Conservation (phyloP, 2,113 vertebrate species). For the Mobula hypostoma region DNA sequence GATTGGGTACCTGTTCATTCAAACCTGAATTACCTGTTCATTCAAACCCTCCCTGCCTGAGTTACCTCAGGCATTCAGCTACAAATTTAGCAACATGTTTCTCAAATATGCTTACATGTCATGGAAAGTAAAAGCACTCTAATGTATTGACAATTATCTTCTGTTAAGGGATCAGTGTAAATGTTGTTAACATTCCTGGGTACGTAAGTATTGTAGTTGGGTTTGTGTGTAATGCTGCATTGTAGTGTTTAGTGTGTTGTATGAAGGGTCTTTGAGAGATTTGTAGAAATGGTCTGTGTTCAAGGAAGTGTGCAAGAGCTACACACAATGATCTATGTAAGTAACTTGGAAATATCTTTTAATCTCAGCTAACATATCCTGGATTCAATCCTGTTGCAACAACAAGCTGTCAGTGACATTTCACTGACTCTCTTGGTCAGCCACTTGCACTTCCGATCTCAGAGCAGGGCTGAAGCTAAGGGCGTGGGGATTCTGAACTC, state of each 20-base stretch:
- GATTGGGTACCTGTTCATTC: background rate
- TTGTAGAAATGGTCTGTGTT: background rate
- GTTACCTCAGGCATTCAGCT: background rate
- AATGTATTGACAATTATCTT: background rate
- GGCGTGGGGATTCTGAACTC: constrained; percentile 46
- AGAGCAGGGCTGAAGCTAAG: background rate
- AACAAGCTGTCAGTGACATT: background rate
- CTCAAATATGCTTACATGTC: background rate
- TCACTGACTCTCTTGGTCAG: background rate
- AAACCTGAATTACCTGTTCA: background rate
- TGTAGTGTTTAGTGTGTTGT: background rate
- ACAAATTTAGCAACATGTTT: background rate
- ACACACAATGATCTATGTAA: background rate
- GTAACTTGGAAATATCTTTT: background rate
- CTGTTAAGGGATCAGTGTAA: background rate
- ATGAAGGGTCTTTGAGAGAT: too few species aligned
- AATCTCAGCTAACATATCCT: background rate
- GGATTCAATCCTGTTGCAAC: background rate
- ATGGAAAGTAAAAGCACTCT: background rate
- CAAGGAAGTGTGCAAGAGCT: background rate
- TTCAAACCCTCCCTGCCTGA: background rate
- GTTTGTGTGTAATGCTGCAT: background rate
- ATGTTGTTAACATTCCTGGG: background rate
- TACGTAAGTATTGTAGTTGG: background rate
- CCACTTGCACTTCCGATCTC: background rate